phyloP scores from a whole-genome alignment of 2,113 vertebrate genomes.

The Bujurquina vittata region DNA sequence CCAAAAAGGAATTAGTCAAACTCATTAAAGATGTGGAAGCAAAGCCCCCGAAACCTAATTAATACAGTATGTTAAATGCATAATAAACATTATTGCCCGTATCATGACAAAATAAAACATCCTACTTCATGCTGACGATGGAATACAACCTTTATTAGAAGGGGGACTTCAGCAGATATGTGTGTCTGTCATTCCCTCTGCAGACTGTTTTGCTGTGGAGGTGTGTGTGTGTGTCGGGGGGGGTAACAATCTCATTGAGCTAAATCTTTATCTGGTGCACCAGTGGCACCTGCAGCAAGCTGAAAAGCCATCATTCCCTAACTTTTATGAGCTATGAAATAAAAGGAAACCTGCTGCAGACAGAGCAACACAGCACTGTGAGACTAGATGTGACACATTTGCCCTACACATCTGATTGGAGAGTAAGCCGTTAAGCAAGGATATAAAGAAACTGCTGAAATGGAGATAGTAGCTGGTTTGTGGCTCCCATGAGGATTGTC shows the following conservation, averaged over 20 bases:
- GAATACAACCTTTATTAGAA: constrained; percentile 58
- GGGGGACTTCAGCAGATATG: background rate
- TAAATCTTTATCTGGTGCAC: constrained; percentile 58
- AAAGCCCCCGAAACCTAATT: constrained; percentile 40
- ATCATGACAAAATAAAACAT: constrained; percentile 35
- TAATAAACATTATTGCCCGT: constrained; percentile 42
- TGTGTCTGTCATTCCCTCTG: constrained; percentile 32
- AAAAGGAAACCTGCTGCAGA: constrained; percentile 51
- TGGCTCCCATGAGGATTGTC: constrained; percentile 21
- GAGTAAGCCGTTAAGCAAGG: constrained; percentile 41
- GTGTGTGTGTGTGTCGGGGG: background rate
- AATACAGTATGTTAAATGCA: constrained; percentile 39
- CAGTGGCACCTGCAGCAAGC: constrained; percentile 43
- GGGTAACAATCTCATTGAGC: constrained; percentile 37
- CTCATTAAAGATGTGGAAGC: constrained; percentile 57
- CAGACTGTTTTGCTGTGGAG: constrained; percentile 18
- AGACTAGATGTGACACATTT: constrained; percentile 41
- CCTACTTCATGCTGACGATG: constrained; percentile 41
- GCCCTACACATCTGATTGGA: constrained; percentile 38
- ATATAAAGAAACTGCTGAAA: constrained; percentile 26
- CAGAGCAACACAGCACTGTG: constrained; percentile 2
- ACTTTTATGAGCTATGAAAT: constrained; percentile 62
- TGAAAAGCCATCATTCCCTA: constrained; percentile 37
- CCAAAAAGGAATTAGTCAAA: constrained; percentile 35
- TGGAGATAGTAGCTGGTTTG: constrained; percentile 28